Conservation (phyloP, 1,140 invertebrate genomes). For the Drosophila rufa region DNA sequence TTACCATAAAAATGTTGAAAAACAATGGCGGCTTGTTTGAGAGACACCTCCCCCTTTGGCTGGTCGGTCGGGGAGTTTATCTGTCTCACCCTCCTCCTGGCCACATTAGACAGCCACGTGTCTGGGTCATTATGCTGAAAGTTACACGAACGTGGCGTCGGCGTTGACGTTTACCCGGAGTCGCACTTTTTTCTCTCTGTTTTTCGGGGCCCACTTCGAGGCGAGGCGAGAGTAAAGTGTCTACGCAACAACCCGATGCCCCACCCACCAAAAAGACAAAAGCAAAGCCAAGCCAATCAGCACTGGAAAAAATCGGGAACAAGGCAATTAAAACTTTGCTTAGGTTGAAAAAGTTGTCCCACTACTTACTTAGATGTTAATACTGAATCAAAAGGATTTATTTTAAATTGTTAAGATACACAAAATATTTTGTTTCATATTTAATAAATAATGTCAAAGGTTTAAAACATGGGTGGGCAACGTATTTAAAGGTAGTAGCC, state of each 20-base stretch:
- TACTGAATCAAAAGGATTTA: not conserved
- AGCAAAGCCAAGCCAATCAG: slow-evolving; percentile 7
- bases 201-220: slow-evolving; percentile 15
- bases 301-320: slow-evolving; percentile 5
- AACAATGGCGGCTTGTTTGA: slow-evolving; percentile 44
- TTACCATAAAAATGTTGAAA: slow-evolving; percentile 78
- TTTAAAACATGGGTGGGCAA: no score
- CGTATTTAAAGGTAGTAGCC: not conserved
- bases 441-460: not conserved
- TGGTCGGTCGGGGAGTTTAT: slow-evolving; percentile 9
- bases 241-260: slow-evolving; percentile 30
- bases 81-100: slow-evolving; percentile 55
- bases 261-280: slow-evolving; percentile 10
- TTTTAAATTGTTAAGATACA: not conserved
- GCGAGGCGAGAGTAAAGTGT: slow-evolving; percentile 21
- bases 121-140: slow-evolving; percentile 83
- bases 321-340: not conserved
- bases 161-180: slow-evolving; percentile 66
- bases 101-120: slow-evolving; percentile 83
- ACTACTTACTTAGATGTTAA: not conserved
- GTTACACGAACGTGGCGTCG: slow-evolving; percentile 72
- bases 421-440: not conserved
- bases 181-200: slow-evolving; percentile 11
- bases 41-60: slow-evolving; percentile 9
- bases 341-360: not conserved